Conservation (phyloP, 2,113 vertebrate genomes). For the Notechis scutatus region DNA sequence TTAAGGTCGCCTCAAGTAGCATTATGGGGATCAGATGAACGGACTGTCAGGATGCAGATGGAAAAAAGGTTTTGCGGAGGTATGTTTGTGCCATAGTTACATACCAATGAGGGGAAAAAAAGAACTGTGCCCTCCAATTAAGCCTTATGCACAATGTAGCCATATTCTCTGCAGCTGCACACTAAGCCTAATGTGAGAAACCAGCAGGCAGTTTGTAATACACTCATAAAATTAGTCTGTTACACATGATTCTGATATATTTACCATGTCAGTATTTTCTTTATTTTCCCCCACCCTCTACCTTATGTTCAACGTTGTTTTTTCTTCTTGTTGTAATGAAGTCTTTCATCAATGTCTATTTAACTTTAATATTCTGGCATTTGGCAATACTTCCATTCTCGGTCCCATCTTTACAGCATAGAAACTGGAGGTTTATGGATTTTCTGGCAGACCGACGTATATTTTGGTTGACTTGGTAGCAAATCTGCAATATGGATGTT, state of each 20-base stretch:
- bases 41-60: neutral
- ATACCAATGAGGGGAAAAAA: neutral
- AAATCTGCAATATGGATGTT: neutral
- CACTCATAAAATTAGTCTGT: neutral
- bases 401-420: neutral
- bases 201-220: neutral
- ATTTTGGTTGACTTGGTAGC: neutral
- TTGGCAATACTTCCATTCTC: neutral
- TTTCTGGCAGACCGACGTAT: neutral
- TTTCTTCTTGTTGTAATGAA: neutral
- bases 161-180: neutral
- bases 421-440: neutral
- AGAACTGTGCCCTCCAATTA: neutral
- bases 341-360: neutral
- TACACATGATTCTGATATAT: neutral
- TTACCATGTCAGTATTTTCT: neutral
- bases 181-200: neutral
- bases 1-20: neutral
- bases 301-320: neutral
- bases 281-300: neutral
- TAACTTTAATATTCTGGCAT: neutral
- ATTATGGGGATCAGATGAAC: neutral
- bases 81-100: neutral
- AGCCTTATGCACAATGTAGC: neutral
- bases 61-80: neutral